These are phyloP conservation scores for Gymnothorax javanicus DNA, from an alignment of 2,797 vertebrate genomes.

Conservation along the genomic window DNA sequence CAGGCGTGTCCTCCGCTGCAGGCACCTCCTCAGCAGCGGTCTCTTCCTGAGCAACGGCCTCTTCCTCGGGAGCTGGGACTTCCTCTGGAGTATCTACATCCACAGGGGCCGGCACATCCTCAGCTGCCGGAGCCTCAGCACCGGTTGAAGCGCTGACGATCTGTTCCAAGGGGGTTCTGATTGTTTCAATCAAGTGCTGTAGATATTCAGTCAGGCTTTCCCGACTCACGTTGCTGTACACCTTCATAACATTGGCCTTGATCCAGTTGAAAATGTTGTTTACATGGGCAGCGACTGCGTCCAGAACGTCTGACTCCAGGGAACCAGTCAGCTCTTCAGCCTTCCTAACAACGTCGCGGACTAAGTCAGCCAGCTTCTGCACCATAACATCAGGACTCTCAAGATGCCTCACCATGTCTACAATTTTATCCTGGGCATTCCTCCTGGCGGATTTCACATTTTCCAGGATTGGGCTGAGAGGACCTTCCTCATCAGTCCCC, in stretches of 20 bases:
- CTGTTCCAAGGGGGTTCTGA: constrained; percentile 58
- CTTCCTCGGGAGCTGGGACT: background rate
- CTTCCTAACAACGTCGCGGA: constrained; percentile 66
- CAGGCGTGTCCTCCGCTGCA: background rate
- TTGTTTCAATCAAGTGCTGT: constrained; percentile 54
- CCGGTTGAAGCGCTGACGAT: background rate
- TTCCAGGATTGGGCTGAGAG: constrained; percentile 63
- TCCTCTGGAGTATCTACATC: constrained; percentile 35
- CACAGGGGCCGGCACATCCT: constrained; percentile 62
- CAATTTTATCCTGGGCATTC: constrained; percentile 56
- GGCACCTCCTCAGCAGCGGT: background rate
- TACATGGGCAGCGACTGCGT: constrained; percentile 55
- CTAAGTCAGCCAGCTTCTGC: constrained; percentile 61
- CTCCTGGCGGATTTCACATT: constrained; percentile 55
- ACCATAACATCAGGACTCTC: constrained; percentile 74
- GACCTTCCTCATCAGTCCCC: constrained; percentile 60
- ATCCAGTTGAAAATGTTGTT: constrained; percentile 54
- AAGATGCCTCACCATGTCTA: constrained; percentile 63
- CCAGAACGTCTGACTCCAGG: constrained; percentile 69
- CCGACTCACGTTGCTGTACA: constrained; percentile 55
- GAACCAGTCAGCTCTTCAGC: constrained; percentile 67
- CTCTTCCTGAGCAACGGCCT: background rate
- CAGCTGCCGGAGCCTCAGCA: background rate
- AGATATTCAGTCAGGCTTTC: constrained; percentile 24
- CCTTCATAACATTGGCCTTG: constrained; percentile 58